Evolutionary conservation across 2,113 vertebrate species (phyloP).

Genomic region (Rousettus leschenaultii): DNA sequence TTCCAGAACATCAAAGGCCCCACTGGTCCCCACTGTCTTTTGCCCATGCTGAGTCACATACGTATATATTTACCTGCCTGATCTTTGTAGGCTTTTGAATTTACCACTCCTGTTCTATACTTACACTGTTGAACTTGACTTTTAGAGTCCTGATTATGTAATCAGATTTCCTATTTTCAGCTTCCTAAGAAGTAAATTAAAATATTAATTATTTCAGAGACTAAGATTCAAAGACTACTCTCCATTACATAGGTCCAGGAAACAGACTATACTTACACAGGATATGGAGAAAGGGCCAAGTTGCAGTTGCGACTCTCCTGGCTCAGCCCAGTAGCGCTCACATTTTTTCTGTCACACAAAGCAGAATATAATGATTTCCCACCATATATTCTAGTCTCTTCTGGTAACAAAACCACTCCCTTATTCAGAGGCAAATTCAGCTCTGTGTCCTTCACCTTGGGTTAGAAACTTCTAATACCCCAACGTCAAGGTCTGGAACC

Average conservation of each 20-base stretch:
- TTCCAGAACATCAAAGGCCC: background rate
- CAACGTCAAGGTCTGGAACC: background rate
- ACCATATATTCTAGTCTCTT: background rate
- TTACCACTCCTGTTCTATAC: slow-evolving; percentile 57
- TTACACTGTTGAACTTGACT: slow-evolving; percentile 87
- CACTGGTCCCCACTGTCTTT: background rate
- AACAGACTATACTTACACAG: slow-evolving; percentile 87
- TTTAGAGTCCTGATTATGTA: slow-evolving; percentile 90
- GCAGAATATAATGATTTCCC: slow-evolving; percentile 56
- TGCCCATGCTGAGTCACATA: background rate
- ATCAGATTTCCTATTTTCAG: slow-evolving; percentile 89
- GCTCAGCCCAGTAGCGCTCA: slow-evolving; percentile 93
- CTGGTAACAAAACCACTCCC: background rate
- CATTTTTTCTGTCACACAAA: slow-evolving; percentile 92
- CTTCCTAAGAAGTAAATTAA: slow-evolving; percentile 82
- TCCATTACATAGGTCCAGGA: background rate
- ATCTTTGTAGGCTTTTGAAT: background rate
- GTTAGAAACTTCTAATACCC: background rate
- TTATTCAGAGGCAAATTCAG: slow-evolving; percentile 2
- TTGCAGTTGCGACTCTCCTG: slow-evolving; percentile 74
- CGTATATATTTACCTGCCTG: background rate
- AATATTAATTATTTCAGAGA: slow-evolving; percentile 23
- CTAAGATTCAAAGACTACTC: background rate
- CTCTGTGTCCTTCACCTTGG: background rate
- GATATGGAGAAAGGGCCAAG: slow-evolving; percentile 88